Conservation (phyloP, 2,797 vertebrate species). For the Characodon lateralis region DNA sequence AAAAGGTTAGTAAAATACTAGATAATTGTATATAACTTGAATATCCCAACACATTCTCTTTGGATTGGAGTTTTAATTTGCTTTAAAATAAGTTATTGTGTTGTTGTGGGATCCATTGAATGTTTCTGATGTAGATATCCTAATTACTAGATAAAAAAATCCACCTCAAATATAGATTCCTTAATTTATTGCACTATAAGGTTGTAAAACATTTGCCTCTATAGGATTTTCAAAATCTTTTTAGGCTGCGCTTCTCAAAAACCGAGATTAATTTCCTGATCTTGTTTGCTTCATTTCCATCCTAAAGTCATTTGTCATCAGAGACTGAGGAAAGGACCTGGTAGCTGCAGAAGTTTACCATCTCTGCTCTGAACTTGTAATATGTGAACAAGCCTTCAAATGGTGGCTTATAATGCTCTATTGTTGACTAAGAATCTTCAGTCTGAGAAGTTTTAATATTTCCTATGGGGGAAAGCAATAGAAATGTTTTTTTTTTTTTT, state of each 20-base stretch:
- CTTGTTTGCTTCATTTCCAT: not conserved
- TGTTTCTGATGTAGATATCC: not conserved
- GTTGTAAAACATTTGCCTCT: not conserved
- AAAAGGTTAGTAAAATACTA: conserved; percentile 45
- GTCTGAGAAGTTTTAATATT: not conserved
- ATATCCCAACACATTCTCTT: conserved; percentile 28
- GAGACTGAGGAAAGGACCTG: not conserved
- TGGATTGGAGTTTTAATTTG: conserved; percentile 7
- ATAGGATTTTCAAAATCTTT: not conserved
- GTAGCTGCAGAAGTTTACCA: not conserved
- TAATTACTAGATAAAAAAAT: not conserved
- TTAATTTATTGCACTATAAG: not conserved
- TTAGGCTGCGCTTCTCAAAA: not conserved
- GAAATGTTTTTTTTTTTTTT: not conserved
- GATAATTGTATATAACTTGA: conserved; percentile 33
- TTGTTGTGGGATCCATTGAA: conserved; percentile 8
- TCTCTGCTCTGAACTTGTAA: not conserved
- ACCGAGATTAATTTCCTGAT: not conserved
- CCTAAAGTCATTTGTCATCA: not conserved
- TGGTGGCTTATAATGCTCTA: not conserved
- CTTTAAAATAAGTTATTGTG: not conserved
- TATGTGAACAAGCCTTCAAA: not conserved
- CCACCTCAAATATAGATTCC: not conserved
- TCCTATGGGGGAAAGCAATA: not conserved
- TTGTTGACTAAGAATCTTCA: not conserved